Evolutionary conservation across 2,113 vertebrate species (phyloP).

Genomic region (Forbesichthys papilliferus): DNA sequence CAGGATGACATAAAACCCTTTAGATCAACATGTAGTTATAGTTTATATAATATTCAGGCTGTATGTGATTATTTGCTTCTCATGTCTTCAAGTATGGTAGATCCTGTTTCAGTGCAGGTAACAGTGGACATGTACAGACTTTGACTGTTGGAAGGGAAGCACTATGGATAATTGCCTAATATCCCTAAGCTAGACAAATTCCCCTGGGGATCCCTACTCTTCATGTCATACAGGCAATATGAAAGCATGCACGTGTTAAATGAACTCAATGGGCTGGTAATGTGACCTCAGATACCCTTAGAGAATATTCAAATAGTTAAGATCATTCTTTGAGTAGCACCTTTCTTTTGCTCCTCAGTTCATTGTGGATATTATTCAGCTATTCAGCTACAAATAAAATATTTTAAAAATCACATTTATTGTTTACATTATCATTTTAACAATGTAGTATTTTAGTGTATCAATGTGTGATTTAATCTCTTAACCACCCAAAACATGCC

Average conservation of each 20-base stretch:
- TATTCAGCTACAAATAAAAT: no score
- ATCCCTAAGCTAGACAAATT: conserved; percentile 40
- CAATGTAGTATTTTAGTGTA: no score
- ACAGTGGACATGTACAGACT: conserved; percentile 30
- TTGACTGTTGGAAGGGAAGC: conserved; percentile 6
- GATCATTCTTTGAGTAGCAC: conserved; percentile 1
- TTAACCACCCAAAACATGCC: no score
- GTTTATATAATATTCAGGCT: background rate
- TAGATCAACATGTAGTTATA: background rate
- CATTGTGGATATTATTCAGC: background rate
- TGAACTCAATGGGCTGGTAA: conserved; percentile 30
- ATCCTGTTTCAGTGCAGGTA: conserved; percentile 1
- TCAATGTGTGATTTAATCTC: no score
- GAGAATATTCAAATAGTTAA: conserved; percentile 26
- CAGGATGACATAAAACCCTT: no score
- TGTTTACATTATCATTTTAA: no score
- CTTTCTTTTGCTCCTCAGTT: conserved; percentile 10
- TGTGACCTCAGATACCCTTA: conserved; percentile 15
- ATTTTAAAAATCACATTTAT: no score
- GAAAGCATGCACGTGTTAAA: conserved; percentile 45
- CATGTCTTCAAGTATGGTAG: background rate
- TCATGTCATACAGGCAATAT: conserved; percentile 25
- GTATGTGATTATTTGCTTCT: background rate
- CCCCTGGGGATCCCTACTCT: conserved; percentile 28
- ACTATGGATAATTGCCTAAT: conserved; percentile 48